Conservation (phyloP, 2,888 invertebrate genomes). For the Trissonchulus latispiculum region DNA sequence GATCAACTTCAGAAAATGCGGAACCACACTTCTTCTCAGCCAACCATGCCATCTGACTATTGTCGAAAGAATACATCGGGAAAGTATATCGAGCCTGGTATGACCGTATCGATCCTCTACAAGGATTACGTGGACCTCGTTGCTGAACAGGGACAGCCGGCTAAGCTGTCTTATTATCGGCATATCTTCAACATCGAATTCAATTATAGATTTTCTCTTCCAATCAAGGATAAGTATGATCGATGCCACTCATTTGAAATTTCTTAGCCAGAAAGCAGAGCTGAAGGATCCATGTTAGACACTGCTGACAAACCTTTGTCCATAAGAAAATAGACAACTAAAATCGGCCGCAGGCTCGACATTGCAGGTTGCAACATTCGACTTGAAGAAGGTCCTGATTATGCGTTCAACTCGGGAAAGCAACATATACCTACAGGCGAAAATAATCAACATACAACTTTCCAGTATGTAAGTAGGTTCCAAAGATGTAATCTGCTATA, state of each 20-base stretch:
- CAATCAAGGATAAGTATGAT: not conserved
- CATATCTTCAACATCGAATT: not conserved
- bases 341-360: not conserved
- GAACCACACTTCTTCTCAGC: not conserved
- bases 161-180: not conserved
- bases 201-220: not conserved
- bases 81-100: not conserved
- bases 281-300: not conserved
- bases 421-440: not conserved
- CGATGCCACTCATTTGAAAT: not conserved
- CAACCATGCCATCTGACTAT: not conserved
- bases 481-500: not conserved
- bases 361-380: conserved; percentile 7
- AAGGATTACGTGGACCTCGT: not conserved
- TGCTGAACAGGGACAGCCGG: not conserved
- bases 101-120: not conserved
- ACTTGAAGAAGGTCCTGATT: conserved; percentile 14
- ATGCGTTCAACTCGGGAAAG: conserved; percentile 1
- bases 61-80: not conserved
- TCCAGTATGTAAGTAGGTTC: not conserved
- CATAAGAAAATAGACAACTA: conserved; percentile 2
- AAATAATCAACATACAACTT: conserved; percentile 12
- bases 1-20: no score
- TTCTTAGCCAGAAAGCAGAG: not conserved
- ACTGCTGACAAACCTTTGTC: not conserved